phyloP scores from a whole-genome alignment of 2,797 vertebrate species.

The Poecile montanus region DNA sequence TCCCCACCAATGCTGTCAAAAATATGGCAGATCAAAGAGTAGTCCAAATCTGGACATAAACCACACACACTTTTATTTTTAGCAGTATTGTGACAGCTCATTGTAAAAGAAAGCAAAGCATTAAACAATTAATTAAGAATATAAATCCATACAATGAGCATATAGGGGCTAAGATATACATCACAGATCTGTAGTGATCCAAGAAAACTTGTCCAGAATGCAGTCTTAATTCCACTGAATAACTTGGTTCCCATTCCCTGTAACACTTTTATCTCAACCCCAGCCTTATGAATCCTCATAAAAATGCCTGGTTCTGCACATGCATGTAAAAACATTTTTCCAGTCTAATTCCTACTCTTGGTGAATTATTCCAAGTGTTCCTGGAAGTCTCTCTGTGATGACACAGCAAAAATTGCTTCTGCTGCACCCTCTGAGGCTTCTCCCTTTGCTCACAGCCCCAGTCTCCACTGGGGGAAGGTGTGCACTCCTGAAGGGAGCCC shows the following conservation, averaged over 20 bases:
- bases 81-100: background rate
- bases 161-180: background rate
- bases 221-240: background rate
- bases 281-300: background rate
- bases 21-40: background rate
- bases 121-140: background rate
- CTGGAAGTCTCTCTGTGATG: background rate
- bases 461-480: fast-evolving
- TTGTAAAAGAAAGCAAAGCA: background rate
- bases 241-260: background rate
- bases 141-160: background rate
- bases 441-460: fast-evolving
- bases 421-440: background rate
- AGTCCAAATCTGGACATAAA: background rate
- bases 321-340: background rate
- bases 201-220: background rate
- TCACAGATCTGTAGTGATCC: background rate
- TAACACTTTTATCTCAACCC: background rate
- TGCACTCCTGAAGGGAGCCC: background rate
- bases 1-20: background rate
- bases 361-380: background rate
- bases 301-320: background rate
- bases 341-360: background rate
- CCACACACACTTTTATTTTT: background rate
- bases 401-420: background rate